Evolutionary conservation across 2,888 invertebrate species (phyloP).

Genomic region (Parnassius smintheus): DNA sequence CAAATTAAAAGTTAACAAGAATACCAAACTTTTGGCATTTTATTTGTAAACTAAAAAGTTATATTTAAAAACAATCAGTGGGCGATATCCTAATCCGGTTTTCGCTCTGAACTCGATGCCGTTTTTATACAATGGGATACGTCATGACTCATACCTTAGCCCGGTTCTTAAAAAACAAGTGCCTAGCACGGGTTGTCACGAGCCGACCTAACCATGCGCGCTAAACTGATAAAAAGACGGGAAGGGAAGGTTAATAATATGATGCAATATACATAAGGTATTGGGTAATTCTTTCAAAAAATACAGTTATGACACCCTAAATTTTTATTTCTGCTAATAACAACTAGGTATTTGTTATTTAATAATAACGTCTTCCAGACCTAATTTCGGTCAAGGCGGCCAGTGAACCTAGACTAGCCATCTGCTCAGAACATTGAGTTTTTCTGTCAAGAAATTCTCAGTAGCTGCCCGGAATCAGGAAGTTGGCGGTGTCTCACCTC

Average conservation of each 20-base stretch:
- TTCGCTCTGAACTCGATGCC: constrained; percentile 22
- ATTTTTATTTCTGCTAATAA: too few relatives aligned
- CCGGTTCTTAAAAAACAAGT: constrained; percentile 8
- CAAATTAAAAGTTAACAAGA: too few relatives aligned
- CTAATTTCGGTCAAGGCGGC: too few relatives aligned
- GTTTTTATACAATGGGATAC: constrained; percentile 25
- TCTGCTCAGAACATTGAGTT: too few relatives aligned
- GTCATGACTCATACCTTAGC: constrained; percentile 24
- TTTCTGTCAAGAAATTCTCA: too few relatives aligned
- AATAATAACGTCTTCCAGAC: too few relatives aligned
- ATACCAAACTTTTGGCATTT: background rate
- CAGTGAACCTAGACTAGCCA: too few relatives aligned
- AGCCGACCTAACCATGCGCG: constrained; percentile 14
- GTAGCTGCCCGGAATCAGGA: too few relatives aligned
- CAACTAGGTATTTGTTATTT: too few relatives aligned
- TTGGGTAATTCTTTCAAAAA: background rate
- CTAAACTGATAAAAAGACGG: constrained; percentile 3
- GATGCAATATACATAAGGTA: constrained; percentile 16
- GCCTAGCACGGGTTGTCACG: constrained; percentile 23
- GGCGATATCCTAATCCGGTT: constrained; percentile 26
- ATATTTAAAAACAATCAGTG: constrained; percentile 12
- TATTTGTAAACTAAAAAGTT: background rate
- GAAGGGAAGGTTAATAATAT: constrained; percentile 15
- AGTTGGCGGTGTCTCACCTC: too few relatives aligned
- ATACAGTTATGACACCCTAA: too few relatives aligned